Percentiles rank a stretch among this genome's conserved stretches.
phyloP scores from a whole-genome alignment of 1,140 invertebrate species.

The Macrostomum lignano region DNA sequence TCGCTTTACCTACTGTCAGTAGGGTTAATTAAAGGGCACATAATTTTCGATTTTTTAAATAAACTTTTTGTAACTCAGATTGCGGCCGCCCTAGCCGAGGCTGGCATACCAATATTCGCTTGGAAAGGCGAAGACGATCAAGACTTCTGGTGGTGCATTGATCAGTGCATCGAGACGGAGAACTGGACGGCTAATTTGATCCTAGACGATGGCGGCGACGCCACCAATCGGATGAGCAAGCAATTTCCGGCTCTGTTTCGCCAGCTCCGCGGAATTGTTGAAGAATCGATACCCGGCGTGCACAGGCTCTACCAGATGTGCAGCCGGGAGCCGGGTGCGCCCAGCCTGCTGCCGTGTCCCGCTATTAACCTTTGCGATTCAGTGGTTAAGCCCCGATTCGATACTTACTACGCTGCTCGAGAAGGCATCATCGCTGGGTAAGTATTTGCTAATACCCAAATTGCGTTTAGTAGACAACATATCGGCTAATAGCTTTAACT shows the following conservation, averaged over 20 bases:
- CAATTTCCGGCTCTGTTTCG: slow-evolving; percentile 80
- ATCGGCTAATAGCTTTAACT: no score
- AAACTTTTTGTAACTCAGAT: no score
- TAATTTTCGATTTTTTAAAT: no score
- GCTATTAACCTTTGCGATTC: slow-evolving; percentile 98
- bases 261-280: slow-evolving; percentile 79
- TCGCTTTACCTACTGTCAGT: no score
- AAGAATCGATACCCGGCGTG: slow-evolving; percentile 85
- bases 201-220: slow-evolving; percentile 80
- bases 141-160: slow-evolving; percentile 96
- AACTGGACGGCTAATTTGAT: slow-evolving; percentile 81
- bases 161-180: slow-evolving; percentile 61
- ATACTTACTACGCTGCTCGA: not conserved
- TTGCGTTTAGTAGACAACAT: no score
- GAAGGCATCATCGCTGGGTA: slow-evolving; percentile 1
- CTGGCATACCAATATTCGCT: slow-evolving; percentile 57
- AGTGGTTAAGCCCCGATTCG: slow-evolving; percentile 45
- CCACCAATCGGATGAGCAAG: slow-evolving; percentile 79
- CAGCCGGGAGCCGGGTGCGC: slow-evolving; percentile 48
- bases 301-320: slow-evolving; percentile 85
- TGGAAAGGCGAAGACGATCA: slow-evolving; percentile 85
- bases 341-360: slow-evolving; percentile 63
- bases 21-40: no score
- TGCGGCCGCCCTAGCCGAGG: slow-evolving; percentile 69
- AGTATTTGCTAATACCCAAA: no score